A percentile compares a stretch with the other conserved stretches of the same genome.
These are phyloP conservation scores for Diaphora mendica DNA, from an alignment of 2,888 invertebrate genomes.

Conservation along the genomic window DNA sequence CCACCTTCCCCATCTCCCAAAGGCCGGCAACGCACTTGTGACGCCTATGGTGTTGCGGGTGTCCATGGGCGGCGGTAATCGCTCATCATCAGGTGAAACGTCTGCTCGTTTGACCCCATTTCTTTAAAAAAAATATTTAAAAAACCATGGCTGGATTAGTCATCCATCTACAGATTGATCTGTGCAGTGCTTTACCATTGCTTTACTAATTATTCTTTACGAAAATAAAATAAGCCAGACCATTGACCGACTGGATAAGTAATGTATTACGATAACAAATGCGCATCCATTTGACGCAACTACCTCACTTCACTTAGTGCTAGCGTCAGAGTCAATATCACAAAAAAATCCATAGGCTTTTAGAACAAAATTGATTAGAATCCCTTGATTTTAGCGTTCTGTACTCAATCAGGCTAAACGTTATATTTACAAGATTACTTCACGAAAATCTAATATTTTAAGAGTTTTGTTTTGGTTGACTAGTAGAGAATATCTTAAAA, in stretches of 20 bases:
- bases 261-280: constrained; percentile 40
- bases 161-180: background rate
- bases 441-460: background rate
- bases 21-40: no score
- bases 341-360: constrained; percentile 39
- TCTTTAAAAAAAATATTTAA: no score
- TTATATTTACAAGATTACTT: background rate
- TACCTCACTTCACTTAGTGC: constrained; percentile 35
- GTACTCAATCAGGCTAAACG: background rate
- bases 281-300: constrained; percentile 40
- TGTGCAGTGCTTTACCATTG: background rate
- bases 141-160: background rate
- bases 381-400: background rate
- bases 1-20: no score
- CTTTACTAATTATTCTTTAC: background rate
- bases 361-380: constrained; percentile 19
- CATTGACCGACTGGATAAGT: constrained; percentile 9
- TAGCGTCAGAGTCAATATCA: constrained; percentile 50
- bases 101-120: no score
- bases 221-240: constrained; percentile 1
- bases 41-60: no score
- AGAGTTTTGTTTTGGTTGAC: background rate
- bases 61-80: no score
- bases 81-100: no score
- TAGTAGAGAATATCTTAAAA: no score